A percentile compares a stretch with the other conserved stretches of the same genome.
These are phyloP conservation scores for Caenorhabditis wallacei DNA, from an alignment of 2,888 invertebrate genomes.

Conservation along the genomic window DNA sequence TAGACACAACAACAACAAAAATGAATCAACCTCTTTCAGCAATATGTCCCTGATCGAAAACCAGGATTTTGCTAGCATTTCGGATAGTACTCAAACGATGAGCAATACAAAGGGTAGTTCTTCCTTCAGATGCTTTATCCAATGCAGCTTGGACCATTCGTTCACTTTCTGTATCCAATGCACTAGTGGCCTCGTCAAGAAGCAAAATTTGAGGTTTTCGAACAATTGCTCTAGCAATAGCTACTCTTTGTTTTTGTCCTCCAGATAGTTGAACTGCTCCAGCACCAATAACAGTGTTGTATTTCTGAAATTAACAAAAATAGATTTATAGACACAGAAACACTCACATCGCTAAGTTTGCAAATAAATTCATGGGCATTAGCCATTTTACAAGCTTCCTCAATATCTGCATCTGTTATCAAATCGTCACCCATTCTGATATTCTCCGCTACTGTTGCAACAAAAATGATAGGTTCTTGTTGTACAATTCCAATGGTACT, in stretches of 20 bases:
- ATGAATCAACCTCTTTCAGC: conserved; percentile 83
- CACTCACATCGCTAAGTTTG: conserved; percentile 82
- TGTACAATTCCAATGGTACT: conserved; percentile 84
- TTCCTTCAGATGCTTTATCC: conserved; percentile 84
- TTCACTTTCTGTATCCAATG: conserved; percentile 86
- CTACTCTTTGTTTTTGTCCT: conserved; percentile 73
- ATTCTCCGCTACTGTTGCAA: conserved; percentile 83
- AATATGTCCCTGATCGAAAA: conserved; percentile 83
- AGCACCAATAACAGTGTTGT: conserved; percentile 68
- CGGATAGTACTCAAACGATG: conserved; percentile 85
- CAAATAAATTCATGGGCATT: conserved; percentile 84
- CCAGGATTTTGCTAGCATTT: conserved; percentile 84
- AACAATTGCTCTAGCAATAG: conserved; percentile 74
- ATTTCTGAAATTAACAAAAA: conserved; percentile 43
- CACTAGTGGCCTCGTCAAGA: conserved; percentile 84
- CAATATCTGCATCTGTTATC: conserved; percentile 76
- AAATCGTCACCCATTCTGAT: conserved; percentile 84
- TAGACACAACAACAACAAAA: background rate
- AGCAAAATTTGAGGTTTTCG: conserved; percentile 81
- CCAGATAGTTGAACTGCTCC: conserved; percentile 72
- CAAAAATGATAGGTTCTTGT: conserved; percentile 85
- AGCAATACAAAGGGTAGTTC: conserved; percentile 84
- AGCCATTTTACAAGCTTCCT: conserved; percentile 76
- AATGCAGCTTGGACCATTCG: conserved; percentile 90
- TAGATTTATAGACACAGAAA: too few species aligned